A percentile compares a stretch with the other conserved stretches of the same genome.
phyloP scores from a whole-genome alignment of 2,888 invertebrate genomes.

The Eupithecia exiguata region DNA sequence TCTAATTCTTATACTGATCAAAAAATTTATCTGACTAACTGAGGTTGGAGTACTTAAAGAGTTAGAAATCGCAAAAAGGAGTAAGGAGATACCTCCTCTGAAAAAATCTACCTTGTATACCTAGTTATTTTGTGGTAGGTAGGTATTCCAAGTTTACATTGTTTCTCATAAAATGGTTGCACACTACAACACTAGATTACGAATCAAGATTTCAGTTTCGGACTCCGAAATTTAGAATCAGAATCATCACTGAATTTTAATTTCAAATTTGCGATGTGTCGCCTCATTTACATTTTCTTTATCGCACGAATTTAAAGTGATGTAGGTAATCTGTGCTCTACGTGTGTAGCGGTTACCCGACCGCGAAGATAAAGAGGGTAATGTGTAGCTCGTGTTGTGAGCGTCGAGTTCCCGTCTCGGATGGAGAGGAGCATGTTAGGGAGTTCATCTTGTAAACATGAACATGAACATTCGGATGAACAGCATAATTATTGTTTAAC shows the following conservation, averaged over 20 bases:
- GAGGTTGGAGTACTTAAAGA: no score
- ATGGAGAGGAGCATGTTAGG: neutral
- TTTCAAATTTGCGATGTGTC: constrained; percentile 44
- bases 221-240: neutral
- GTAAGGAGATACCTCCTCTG: no score
- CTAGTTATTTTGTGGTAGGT: no score
- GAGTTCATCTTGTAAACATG: constrained; percentile 8
- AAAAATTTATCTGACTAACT: no score
- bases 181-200: neutral
- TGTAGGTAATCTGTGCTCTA: constrained; percentile 17
- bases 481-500: constrained; percentile 3
- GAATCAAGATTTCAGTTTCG: neutral
- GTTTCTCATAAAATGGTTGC: neutral
- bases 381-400: constrained; percentile 14
- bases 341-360: constrained; percentile 27
- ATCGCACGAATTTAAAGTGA: constrained; percentile 40
- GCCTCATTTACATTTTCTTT: constrained; percentile 43
- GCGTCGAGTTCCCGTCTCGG: neutral
- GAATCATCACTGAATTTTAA: constrained; percentile 37
- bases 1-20: no score
- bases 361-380: constrained; percentile 22
- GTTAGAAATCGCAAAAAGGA: no score
- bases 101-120: no score
- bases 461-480: constrained; percentile 1
- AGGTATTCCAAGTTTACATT: neutral